phyloP scores from a whole-genome alignment of 2,888 invertebrate species.

The Lepeophtheirus nordmannii region DNA sequence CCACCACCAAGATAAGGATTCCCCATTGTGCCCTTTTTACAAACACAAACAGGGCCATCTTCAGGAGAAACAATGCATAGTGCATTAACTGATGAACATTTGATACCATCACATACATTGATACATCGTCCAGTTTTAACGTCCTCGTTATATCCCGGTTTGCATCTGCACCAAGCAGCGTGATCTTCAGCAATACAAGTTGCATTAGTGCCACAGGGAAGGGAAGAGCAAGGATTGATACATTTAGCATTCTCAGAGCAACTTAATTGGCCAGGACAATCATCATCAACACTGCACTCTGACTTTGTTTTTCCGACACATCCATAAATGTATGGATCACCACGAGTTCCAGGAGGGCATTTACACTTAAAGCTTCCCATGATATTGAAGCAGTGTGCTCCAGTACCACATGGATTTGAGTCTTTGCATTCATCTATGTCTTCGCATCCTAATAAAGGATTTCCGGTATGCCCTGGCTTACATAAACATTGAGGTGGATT shows the following conservation, averaged over 20 bases:
- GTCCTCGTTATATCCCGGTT: slow-evolving; percentile 56
- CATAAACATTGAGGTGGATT: slow-evolving; percentile 78
- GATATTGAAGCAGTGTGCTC: slow-evolving; percentile 72
- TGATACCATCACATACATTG: slow-evolving; percentile 5
- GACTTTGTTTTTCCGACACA: slow-evolving; percentile 31
- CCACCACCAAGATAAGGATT: slow-evolving; percentile 82
- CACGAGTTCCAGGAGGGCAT: slow-evolving; percentile 36
- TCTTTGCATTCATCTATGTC: slow-evolving; percentile 69
- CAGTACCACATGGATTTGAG: slow-evolving; percentile 60
- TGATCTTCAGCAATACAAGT: slow-evolving; percentile 32
- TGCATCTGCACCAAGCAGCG: slow-evolving; percentile 59
- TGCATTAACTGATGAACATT: slow-evolving; percentile 40
- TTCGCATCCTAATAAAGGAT: slow-evolving; percentile 63
- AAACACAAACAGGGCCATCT: slow-evolving; percentile 70
- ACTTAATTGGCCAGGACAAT: slow-evolving; percentile 64
- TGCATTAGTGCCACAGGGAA: slow-evolving; percentile 49
- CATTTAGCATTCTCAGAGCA: slow-evolving; percentile 57
- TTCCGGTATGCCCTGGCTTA: slow-evolving; percentile 66
- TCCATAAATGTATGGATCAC: slow-evolving; percentile 29
- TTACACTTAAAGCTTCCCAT: slow-evolving; percentile 69
- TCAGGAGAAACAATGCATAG: slow-evolving; percentile 54
- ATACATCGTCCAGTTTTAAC: slow-evolving; percentile 30
- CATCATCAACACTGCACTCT: slow-evolving; percentile 64
- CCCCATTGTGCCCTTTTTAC: slow-evolving; percentile 66
- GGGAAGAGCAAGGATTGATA: slow-evolving; percentile 64